phyloP scores from a whole-genome alignment of 2,113 vertebrate genomes.

The Rhea americana region DNA sequence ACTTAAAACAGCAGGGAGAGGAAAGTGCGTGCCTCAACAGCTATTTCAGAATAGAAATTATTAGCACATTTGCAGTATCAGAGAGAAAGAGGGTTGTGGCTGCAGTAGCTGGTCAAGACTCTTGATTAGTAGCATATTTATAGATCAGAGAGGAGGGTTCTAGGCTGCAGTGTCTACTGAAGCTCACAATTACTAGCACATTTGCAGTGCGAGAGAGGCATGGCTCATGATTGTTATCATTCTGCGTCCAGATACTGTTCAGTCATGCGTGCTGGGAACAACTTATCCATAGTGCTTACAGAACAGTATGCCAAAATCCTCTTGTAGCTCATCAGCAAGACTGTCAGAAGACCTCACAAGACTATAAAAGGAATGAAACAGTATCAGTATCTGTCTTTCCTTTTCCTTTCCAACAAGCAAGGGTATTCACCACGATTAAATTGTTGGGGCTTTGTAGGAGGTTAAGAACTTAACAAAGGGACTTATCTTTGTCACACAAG shows the following conservation, averaged over 20 bases:
- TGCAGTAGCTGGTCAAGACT: background rate
- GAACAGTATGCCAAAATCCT: background rate
- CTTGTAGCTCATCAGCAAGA: background rate
- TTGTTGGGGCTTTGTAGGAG: background rate
- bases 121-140: background rate
- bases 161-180: background rate
- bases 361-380: background rate
- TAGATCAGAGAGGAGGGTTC: background rate
- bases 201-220: background rate
- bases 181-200: background rate
- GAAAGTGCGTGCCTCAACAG: background rate
- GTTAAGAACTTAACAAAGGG: background rate
- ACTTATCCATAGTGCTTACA: background rate
- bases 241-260: constrained; percentile 24
- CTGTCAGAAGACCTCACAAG: background rate
- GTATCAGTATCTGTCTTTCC: background rate
- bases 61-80: background rate
- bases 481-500: background rate
- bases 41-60: rapidly evolving
- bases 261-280: constrained; percentile 12
- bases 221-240: background rate
- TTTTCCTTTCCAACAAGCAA: background rate
- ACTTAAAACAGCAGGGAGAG: background rate
- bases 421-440: background rate
- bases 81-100: background rate